Evolutionary conservation across 2,888 invertebrate species (phyloP).

Genomic region (Drosophila robusta): DNA sequence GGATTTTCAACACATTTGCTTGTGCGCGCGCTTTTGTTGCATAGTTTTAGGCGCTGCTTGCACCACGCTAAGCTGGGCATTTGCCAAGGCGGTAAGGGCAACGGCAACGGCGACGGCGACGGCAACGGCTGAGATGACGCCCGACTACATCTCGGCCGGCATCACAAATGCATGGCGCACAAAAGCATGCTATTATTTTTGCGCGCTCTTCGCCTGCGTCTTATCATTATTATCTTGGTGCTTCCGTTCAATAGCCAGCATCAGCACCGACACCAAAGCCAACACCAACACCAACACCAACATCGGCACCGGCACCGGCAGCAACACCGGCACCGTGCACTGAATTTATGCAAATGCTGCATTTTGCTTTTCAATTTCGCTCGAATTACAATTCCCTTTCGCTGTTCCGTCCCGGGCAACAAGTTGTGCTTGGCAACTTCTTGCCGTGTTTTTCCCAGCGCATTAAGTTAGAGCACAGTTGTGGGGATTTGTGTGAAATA

Average conservation of each 20-base stretch:
- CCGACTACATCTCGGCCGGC: conserved; percentile 14
- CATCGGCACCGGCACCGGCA: not conserved
- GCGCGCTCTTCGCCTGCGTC: conserved; percentile 20
- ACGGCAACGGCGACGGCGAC: conserved; percentile 1
- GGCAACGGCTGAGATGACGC: not conserved
- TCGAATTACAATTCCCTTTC: conserved; percentile 55
- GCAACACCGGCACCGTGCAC: conserved; percentile 13
- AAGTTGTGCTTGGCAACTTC: conserved; percentile 62
- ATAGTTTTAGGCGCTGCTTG: conserved; percentile 74
- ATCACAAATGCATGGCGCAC: conserved; percentile 49
- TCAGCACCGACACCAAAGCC: conserved; percentile 9
- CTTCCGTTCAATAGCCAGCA: conserved; percentile 66
- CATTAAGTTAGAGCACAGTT: conserved; percentile 63
- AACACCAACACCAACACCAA: not conserved
- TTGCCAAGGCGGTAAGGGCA: conserved; percentile 29
- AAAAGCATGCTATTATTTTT: conserved; percentile 60
- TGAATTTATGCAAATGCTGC: conserved; percentile 78
- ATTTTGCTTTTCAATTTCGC: conserved; percentile 78
- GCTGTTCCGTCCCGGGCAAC: conserved; percentile 45
- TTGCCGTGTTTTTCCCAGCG: conserved; percentile 67
- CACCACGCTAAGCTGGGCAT: conserved; percentile 47
- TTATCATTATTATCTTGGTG: conserved; percentile 61
- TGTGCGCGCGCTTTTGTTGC: conserved; percentile 48
- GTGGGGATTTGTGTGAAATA: conserved; percentile 67
- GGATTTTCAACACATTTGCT: conserved; percentile 73